These are phyloP conservation scores for Smutsia temminckii DNA, from an alignment of 2,797 vertebrate species.

Conservation along the genomic window DNA sequence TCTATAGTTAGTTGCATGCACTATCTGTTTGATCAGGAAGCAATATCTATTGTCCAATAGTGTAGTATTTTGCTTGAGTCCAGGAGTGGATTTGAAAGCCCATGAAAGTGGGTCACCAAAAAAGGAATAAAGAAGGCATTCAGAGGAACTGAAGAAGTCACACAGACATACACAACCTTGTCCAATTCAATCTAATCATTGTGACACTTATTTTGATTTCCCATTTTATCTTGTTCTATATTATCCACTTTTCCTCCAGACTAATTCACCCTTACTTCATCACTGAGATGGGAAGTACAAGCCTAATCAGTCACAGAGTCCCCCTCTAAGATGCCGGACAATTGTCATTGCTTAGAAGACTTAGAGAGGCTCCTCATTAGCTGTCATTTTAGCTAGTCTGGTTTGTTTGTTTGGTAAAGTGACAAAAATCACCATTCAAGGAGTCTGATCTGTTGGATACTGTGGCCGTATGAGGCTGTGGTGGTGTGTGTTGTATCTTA, in stretches of 20 bases:
- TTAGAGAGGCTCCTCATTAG: background rate
- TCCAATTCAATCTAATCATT: background rate
- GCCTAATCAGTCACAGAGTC: background rate
- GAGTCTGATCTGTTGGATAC: background rate
- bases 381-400: background rate
- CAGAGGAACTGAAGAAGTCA: background rate
- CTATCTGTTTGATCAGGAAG: background rate
- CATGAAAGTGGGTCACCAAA: background rate
- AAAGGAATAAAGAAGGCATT: background rate
- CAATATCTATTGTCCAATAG: background rate
- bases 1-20: background rate
- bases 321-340: background rate
- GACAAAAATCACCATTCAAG: background rate
- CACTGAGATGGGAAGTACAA: background rate
- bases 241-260: background rate
- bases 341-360: background rate
- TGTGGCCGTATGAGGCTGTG: background rate
- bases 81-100: background rate
- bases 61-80: background rate
- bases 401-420: background rate
- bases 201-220: background rate
- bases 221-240: background rate
- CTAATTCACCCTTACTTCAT: background rate
- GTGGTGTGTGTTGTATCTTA: background rate
- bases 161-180: background rate